Percentiles rank a stretch among this genome's conserved stretches.
phyloP scores from a whole-genome alignment of 2,888 invertebrate genomes.

The Xestia c-nigrum region DNA sequence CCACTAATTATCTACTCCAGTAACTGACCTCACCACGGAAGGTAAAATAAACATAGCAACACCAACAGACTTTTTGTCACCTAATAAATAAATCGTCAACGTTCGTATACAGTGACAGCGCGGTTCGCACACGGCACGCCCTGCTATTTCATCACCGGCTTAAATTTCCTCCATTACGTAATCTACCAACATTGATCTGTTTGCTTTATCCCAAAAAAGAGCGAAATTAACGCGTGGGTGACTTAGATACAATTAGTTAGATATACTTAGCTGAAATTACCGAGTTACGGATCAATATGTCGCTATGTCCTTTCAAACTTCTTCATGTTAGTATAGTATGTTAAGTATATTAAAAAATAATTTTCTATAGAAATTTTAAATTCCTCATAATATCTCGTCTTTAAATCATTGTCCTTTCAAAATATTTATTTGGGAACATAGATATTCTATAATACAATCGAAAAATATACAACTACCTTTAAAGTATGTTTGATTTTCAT shows the following conservation, averaged over 20 bases:
- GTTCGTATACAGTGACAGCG: slow-evolving; percentile 23
- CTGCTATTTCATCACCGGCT: slow-evolving; percentile 71
- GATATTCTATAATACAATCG: no score
- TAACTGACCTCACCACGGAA: slow-evolving; percentile 1
- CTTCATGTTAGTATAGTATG: no score
- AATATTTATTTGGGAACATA: no score
- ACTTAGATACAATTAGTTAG: slow-evolving; percentile 10
- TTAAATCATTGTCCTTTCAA: no score
- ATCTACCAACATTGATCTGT: slow-evolving; percentile 46
- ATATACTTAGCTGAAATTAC: slow-evolving; percentile 8
- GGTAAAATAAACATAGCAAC: slow-evolving; percentile 16
- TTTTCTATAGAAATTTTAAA: no score
- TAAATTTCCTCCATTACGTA: slow-evolving; percentile 69
- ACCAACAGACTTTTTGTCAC: not conserved
- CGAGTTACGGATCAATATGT: not conserved
- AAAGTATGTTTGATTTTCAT: no score
- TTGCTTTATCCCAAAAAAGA: slow-evolving; percentile 38
- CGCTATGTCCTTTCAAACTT: not conserved
- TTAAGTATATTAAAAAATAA: no score
- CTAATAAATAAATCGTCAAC: slow-evolving; percentile 31
- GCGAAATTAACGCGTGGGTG: slow-evolving; percentile 8
- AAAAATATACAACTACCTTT: no score
- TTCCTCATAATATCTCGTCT: no score
- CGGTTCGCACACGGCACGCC: slow-evolving; percentile 55
- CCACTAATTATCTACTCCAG: slow-evolving; percentile 8